Percentiles rank a stretch among this genome's conserved stretches.
These are phyloP conservation scores for Epinephelus fuscoguttatus DNA, from an alignment of 2,113 vertebrate genomes.

Conservation along the genomic window DNA sequence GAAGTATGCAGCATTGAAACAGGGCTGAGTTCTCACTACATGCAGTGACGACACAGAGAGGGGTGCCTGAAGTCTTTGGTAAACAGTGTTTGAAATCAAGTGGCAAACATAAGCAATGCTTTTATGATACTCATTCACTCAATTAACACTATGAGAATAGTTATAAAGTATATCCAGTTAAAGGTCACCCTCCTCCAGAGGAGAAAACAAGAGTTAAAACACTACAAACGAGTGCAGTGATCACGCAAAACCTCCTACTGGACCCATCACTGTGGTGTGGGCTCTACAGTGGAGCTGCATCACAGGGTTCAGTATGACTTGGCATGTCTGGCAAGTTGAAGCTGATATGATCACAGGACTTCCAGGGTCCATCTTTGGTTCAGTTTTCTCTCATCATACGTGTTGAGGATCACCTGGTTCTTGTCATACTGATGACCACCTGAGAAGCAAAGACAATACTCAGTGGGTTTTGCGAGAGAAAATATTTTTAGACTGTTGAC, in stretches of 20 bases:
- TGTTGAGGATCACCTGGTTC: constrained; percentile 91
- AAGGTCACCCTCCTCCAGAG: not conserved
- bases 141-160: not conserved
- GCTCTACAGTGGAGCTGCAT: constrained; percentile 15
- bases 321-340: not conserved
- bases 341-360: constrained; percentile 82
- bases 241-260: not conserved
- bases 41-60: not conserved
- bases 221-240: constrained; percentile 11
- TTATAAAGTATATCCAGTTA: constrained; percentile 1
- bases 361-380: constrained; percentile 91
- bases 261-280: not conserved
- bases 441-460: constrained; percentile 68
- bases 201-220: not conserved
- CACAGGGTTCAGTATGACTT: not conserved
- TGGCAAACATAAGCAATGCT: not conserved
- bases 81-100: not conserved
- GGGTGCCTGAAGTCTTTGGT: constrained; percentile 29
- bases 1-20: constrained; percentile 60
- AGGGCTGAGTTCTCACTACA: constrained; percentile 40
- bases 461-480: not conserved
- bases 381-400: constrained; percentile 83
- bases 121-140: not conserved
- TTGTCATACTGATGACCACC: constrained; percentile 93
- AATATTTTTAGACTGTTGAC: not conserved